These are phyloP conservation scores for Mycteria americana DNA, from an alignment of 2,797 vertebrate species.

Conservation along the genomic window DNA sequence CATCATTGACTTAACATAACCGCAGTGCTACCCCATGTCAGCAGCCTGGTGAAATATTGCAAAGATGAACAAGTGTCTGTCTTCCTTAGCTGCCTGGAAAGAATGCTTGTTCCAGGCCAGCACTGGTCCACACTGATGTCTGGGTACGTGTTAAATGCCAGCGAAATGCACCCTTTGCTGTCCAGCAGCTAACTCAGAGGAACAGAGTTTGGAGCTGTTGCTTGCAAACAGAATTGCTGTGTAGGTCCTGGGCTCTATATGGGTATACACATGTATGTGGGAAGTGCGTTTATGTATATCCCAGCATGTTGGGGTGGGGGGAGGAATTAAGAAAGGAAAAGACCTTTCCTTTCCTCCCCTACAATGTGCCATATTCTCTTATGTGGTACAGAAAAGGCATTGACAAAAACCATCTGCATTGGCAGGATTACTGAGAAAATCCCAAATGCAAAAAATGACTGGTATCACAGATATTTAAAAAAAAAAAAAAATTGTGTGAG, in stretches of 20 bases:
- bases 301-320: neutral
- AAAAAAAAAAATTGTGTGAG: neutral
- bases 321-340: neutral
- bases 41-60: neutral
- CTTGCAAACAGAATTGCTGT: neutral
- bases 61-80: neutral
- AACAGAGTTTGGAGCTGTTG: neutral
- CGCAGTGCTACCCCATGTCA: neutral
- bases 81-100: neutral
- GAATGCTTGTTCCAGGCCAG: neutral
- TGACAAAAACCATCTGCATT: neutral
- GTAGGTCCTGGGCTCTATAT: neutral
- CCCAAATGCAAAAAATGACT: neutral
- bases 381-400: neutral
- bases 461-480: neutral
- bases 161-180: neutral
- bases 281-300: neutral
- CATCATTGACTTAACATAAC: neutral
- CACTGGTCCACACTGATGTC: fast-evolving
- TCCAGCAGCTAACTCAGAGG: neutral
- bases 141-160: neutral
- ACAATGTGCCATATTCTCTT: neutral
- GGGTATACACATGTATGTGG: fast-evolving
- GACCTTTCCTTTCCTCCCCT: neutral
- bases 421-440: neutral